Base-by-base conservation (phyloP, 2,113 vertebrate genomes). In the Notothenia rossii region DNA sequence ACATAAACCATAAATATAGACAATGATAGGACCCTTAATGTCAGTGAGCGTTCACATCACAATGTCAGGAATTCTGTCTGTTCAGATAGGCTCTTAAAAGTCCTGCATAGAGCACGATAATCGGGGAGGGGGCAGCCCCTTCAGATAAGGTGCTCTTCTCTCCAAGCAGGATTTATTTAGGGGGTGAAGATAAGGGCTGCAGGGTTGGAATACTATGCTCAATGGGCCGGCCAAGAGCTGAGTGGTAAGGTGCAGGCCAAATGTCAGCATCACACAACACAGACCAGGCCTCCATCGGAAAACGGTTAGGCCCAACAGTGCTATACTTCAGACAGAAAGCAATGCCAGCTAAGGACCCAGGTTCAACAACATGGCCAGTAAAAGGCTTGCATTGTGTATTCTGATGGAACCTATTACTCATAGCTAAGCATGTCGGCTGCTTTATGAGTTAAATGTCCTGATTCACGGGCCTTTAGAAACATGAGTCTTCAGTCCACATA, bases 391-490 rank as follows among this genome's bases (percentile, higher is more conserved):
- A 90, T 89, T 91, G 89, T 88, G 78, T 51, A 72, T 90, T 88
- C 81, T 86, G 86, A 88, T 84, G 87, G 87, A 90, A 88, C 46
- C 73, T 72, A 91, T 90, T 90, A 93, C 84, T 91, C 91, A 92
- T 73, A 86, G 72, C 73, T 69, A 64, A 83, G 90, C 89, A 88
- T 76, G 84, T 15, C 79, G 87, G 81, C 81, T 72, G 75, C 84
- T 91, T 92, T 88, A 89, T 74, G 88, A 88, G 79, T 93, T 91
- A 87, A 93, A 92, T 83, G 84, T 88, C 68, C 84, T 83, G 87
- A 91, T 93, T 91, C 90, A 90, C 76, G 70, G 90, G 29, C 85
- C 79, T 90, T 91, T 82, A 92, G 90, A 91, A 93, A 94, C 91
- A 92, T 79, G 86, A 92, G 88, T 89, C 85, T 91, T 88, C 82